A percentile compares a stretch with the other conserved stretches of the same genome.
These are phyloP conservation scores for Chloroceryle amazona DNA, from an alignment of 2,797 vertebrate species.

Conservation along the genomic window DNA sequence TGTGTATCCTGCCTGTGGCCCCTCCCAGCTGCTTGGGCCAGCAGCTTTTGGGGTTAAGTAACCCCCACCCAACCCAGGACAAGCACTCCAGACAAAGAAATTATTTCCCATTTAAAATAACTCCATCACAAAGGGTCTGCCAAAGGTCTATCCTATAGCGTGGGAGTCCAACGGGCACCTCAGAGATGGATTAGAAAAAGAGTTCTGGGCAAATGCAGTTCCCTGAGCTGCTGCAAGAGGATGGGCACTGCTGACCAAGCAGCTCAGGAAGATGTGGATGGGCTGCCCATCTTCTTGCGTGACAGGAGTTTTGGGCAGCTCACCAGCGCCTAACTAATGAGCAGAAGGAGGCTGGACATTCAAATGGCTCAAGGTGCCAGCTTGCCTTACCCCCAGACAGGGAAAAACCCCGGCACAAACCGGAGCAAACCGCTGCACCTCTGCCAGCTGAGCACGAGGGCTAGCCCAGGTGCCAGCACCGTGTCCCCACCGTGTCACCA, in stretches of 20 bases:
- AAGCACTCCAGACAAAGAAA: not conserved
- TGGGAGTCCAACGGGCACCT: accelerated
- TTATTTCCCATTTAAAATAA: not conserved
- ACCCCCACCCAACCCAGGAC: no score
- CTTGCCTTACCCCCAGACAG: not conserved
- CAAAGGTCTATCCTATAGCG: accelerated
- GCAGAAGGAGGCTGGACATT: not conserved
- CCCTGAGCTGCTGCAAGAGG: not conserved
- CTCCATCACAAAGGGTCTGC: not conserved
- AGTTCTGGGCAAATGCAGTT: not conserved
- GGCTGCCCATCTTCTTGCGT: accelerated
- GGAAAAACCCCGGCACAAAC: not conserved
- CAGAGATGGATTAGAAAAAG: not conserved
- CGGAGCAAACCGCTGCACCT: accelerated
- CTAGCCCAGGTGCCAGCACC: accelerated
- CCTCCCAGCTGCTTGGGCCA: no score
- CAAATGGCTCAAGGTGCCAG: not conserved
- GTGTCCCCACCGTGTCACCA: accelerated
- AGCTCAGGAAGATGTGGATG: not conserved
- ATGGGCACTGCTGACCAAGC: not conserved
- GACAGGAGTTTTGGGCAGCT: not conserved
- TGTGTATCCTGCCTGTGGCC: no score
- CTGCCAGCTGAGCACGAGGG: accelerated
- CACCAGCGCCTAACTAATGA: accelerated
- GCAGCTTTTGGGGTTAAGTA: no score